These are phyloP conservation scores for Sebastes ruberrimus DNA, from an alignment of 2,797 vertebrate genomes.

Conservation along the genomic window DNA sequence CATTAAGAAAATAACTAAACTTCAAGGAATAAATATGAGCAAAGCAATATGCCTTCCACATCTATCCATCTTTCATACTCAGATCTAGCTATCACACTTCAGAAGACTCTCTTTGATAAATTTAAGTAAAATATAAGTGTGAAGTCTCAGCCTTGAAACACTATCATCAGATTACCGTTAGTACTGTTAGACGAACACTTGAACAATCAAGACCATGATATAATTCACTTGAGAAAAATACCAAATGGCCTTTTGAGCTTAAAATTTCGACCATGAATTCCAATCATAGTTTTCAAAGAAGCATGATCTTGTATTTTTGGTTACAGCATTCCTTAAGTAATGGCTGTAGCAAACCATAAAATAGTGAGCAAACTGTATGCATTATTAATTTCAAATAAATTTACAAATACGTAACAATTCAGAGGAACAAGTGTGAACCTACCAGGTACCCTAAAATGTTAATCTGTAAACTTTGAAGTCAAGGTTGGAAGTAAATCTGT, in stretches of 20 bases:
- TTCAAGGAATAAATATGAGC: background rate
- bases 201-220: background rate
- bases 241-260: background rate
- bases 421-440: constrained; percentile 56
- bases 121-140: background rate
- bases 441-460: constrained; percentile 72
- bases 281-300: background rate
- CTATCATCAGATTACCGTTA: background rate
- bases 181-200: background rate
- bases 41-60: background rate
- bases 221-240: background rate
- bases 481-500: constrained; percentile 74
- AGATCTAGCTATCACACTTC: background rate
- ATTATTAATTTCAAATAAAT: constrained; percentile 47
- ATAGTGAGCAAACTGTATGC: background rate
- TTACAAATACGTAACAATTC: constrained; percentile 46
- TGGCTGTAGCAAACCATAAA: background rate
- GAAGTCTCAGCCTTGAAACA: background rate
- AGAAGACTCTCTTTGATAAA: background rate
- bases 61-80: background rate
- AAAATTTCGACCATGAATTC: background rate
- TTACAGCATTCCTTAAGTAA: background rate
- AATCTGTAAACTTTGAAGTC: constrained; percentile 81
- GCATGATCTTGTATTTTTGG: background rate
- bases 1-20: background rate